Conservation (phyloP, 2,888 invertebrate genomes). For the Amaurobius ferox region DNA sequence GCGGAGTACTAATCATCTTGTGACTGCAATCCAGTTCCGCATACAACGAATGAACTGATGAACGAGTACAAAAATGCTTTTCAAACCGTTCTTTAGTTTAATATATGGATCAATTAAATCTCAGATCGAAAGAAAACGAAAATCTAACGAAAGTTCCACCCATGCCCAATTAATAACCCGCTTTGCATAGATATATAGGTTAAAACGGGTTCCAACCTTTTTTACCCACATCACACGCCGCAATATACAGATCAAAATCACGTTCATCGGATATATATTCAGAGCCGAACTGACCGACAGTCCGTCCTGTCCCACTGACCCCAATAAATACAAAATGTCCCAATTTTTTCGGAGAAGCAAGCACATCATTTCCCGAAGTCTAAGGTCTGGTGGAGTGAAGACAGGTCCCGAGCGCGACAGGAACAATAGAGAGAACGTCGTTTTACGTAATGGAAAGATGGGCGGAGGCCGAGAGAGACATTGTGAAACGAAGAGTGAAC, state of each 20-base stretch:
- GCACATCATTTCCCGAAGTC: neutral
- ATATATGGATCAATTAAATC: too few relatives aligned
- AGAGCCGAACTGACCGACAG: neutral
- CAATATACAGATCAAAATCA: neutral
- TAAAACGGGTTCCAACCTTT: too few relatives aligned
- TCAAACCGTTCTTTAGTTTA: too few relatives aligned
- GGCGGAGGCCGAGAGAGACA: neutral
- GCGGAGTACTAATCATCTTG: too few relatives aligned
- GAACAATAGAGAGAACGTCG: neutral
- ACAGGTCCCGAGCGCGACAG: neutral
- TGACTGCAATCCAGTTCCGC: too few relatives aligned
- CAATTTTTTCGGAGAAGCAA: neutral
- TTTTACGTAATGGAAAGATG: neutral
- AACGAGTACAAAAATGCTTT: too few relatives aligned
- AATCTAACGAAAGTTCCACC: too few relatives aligned
- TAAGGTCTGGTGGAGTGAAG: neutral
- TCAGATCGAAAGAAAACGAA: too few relatives aligned
- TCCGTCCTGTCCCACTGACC: constrained; percentile 8
- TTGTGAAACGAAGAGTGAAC: neutral
- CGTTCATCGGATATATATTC: neutral
- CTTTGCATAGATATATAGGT: too few relatives aligned
- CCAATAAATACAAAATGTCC: neutral
- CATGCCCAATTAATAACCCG: too few relatives aligned
- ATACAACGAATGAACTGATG: too few relatives aligned
- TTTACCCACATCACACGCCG: too few relatives aligned